Conservation (phyloP, 2,797 vertebrate species). For the Avahi laniger region DNA sequence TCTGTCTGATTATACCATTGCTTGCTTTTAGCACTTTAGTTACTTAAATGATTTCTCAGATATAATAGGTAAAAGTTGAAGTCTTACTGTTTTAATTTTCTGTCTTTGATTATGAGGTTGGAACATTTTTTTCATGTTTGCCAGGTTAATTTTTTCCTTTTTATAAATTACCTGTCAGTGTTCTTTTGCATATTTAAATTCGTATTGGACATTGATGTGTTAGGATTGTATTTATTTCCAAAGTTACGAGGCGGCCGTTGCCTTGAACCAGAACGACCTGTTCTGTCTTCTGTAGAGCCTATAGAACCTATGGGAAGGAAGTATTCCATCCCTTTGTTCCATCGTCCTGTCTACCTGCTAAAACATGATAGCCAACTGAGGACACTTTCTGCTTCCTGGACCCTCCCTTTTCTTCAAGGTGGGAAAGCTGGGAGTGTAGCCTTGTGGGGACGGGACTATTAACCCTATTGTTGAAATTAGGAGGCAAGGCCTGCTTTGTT, state of each 20-base stretch:
- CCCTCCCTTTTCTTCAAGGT: neutral
- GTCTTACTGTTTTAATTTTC: constrained; percentile 11
- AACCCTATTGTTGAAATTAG: neutral
- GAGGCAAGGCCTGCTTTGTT: neutral
- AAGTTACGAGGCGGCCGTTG: neutral
- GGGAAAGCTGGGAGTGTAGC: neutral
- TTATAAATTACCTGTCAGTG: neutral
- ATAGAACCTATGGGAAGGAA: neutral
- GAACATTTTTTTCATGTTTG: constrained; percentile 11
- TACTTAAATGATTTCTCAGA: neutral
- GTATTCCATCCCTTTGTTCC: neutral
- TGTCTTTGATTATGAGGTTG: neutral
- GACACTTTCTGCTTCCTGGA: neutral
- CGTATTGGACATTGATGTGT: neutral
- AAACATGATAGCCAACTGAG: neutral
- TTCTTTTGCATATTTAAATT: neutral
- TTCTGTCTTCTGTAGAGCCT: neutral
- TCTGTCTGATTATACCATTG: neutral
- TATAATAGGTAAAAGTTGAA: neutral
- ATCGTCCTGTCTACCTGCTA: neutral
- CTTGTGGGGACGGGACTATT: neutral
- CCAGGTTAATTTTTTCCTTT: neutral
- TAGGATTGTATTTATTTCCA: neutral
- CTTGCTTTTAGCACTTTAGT: neutral
- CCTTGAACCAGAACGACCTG: neutral